A percentile compares a stretch with the other conserved stretches of the same genome.
These are phyloP conservation scores for Aotus griseimembra DNA, from an alignment of 2,797 vertebrate species.

Conservation along the genomic window DNA sequence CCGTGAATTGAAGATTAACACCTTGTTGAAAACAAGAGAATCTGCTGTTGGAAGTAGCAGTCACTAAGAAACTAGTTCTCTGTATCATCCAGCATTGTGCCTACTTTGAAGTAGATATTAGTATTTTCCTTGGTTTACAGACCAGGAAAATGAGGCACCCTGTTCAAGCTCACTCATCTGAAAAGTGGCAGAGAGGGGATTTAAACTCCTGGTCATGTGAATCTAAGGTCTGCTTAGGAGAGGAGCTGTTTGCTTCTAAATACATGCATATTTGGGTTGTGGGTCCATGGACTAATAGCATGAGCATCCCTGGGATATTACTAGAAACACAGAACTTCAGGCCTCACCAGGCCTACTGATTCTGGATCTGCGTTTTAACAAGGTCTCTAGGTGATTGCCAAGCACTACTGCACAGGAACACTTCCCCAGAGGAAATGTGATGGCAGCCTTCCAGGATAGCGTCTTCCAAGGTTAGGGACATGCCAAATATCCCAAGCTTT, in stretches of 20 bases:
- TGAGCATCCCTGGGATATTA: neutral
- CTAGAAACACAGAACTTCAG: neutral
- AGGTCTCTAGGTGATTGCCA: neutral
- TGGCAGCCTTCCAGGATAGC: neutral
- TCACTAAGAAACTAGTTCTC: neutral
- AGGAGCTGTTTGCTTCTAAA: neutral
- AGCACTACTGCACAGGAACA: neutral
- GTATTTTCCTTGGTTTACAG: neutral
- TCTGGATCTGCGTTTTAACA: neutral
- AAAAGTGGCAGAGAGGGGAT: neutral
- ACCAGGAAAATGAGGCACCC: neutral
- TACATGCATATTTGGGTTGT: neutral
- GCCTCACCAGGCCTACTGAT: neutral
- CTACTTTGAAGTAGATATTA: neutral
- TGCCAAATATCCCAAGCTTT: neutral
- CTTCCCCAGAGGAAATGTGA: neutral
- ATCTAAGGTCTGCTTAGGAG: slow-evolving; percentile 11
- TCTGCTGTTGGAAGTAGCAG: neutral
- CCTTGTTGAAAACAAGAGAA: neutral
- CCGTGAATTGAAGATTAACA: neutral
- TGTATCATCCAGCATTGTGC: neutral
- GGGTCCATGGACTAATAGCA: neutral
- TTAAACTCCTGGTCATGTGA: neutral
- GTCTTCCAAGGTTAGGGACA: neutral
- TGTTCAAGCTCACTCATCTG: neutral